These are phyloP conservation scores for Drosophila prolongata DNA, from an alignment of 2,888 invertebrate species.

Conservation along the genomic window DNA sequence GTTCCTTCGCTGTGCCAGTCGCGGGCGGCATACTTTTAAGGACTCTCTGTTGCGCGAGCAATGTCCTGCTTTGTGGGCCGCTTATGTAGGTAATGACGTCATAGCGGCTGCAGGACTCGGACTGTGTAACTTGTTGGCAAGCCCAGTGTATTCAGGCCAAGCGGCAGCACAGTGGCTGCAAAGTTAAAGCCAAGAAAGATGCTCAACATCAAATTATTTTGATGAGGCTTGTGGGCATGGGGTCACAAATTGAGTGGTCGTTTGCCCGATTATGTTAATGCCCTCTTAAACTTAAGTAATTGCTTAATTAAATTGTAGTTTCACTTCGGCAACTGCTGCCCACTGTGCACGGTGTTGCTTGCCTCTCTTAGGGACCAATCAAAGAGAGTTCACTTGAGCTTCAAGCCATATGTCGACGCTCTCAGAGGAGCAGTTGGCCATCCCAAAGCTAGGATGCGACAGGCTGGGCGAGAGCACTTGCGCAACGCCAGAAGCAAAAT, in stretches of 20 bases:
- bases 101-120: conserved; percentile 49
- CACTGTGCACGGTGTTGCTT: conserved; percentile 37
- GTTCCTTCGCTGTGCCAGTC: conserved; percentile 46
- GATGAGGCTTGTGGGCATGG: too few relatives aligned
- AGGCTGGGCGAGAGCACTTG: conserved; percentile 56
- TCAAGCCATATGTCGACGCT: conserved; percentile 54
- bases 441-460: background rate
- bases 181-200: background rate
- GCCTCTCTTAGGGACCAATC: conserved; percentile 21
- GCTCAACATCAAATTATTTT: background rate
- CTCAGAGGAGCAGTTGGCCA: background rate
- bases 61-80: conserved; percentile 45
- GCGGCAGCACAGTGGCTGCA: conserved; percentile 49
- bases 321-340: too few relatives aligned
- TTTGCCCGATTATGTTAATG: too few relatives aligned
- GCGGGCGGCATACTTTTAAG: conserved; percentile 58
- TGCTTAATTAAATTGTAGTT: too few relatives aligned
- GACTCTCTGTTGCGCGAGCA: conserved; percentile 39
- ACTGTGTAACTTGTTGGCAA: conserved; percentile 47
- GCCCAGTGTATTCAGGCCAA: conserved; percentile 58
- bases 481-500: conserved; percentile 62
- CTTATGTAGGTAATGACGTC: conserved; percentile 78
- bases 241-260: too few relatives aligned
- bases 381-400: conserved; percentile 59
- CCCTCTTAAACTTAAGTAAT: too few relatives aligned